Percentiles rank a stretch among this genome's conserved stretches.
Evolutionary conservation across 2,797 vertebrate genomes (phyloP).

Genomic region (Microcaecilia unicolor): DNA sequence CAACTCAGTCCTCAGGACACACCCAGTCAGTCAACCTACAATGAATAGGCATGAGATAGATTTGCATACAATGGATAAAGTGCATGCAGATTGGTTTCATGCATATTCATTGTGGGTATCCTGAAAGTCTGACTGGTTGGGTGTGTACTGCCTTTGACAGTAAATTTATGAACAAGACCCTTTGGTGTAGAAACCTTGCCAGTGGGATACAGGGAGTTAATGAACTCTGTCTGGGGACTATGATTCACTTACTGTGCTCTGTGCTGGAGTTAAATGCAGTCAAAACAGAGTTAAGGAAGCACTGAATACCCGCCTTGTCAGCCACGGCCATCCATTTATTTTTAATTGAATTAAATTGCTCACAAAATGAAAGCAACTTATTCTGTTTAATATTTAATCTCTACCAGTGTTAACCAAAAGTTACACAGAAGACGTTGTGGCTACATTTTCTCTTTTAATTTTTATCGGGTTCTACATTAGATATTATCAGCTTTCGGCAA

Average conservation of each 20-base stretch:
- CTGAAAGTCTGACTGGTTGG: too few relatives aligned
- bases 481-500: constrained; percentile 18
- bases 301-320: constrained; percentile 50
- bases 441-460: constrained; percentile 37
- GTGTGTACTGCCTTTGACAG: accelerated
- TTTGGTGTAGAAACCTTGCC: constrained; percentile 7
- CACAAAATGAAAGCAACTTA: constrained; percentile 69
- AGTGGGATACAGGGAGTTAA: constrained; percentile 35
- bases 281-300: constrained; percentile 47
- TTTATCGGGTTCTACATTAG: constrained; percentile 23
- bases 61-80: too few relatives aligned
- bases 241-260: constrained; percentile 28
- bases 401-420: constrained; percentile 61
- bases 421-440: constrained; percentile 58
- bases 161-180: constrained; percentile 8
- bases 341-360: constrained; percentile 77
- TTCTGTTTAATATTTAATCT: constrained; percentile 72
- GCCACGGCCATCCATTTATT: constrained; percentile 69
- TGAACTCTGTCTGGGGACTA: constrained; percentile 21
- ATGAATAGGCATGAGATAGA: too few relatives aligned
- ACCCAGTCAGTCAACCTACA: too few relatives aligned
- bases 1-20: too few relatives aligned
- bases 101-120: too few relatives aligned
- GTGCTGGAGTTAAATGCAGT: constrained; percentile 37
- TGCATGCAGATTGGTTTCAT: too few relatives aligned